Base-by-base conservation (phyloP, 2,888 invertebrate species). In the Pemphredon lugubris region DNA sequence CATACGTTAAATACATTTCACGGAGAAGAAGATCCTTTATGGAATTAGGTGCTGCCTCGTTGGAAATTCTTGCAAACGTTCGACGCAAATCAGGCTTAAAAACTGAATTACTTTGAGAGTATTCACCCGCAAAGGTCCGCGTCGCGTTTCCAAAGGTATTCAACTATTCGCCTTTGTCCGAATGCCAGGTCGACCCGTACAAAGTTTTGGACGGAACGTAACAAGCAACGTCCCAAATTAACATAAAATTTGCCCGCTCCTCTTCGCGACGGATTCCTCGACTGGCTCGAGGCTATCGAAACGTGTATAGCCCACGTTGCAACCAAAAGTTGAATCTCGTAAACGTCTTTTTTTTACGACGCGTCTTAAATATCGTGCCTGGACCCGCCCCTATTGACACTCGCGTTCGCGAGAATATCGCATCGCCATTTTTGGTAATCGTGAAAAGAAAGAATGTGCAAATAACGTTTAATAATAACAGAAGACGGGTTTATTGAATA, bases 331-430 rank as follows among this genome's bases (percentile, higher is more conserved):
- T n/a, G 3, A 9, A 9, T 9, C 11, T 9, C 34, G 34, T 34
- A 34, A 34, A 34, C n/a, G 34, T 34, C 34, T 2, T 34, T 34
- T 34, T 34, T 34, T 34, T 34, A 34, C 34, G 34, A 34, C n/a
- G n/a, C n/a, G n/a, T 2, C 34, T 34, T 34, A 30, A 30, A 30
- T 30, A 30, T 30, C 9, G 7, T 30, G 30, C 1, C 6, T 9
- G 6, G 30, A 9, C 30, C 6, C 30, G 30, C 9, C 9, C 2
- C 30, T 30, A 9, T 30, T 30, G 9, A 30, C 1, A 9, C 9
- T 30, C 9, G 30, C 9, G 7, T 6, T 9, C 2, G 30, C 30
- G 30, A 9, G 9, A 30, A 6, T 9, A 6, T 30, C 9, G 30
- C 9, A 9, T 9, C 9, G 30, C 30, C 30, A 2, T 30, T 30